Percentiles rank a stretch among this genome's conserved stretches.
Conservation (phyloP, 2,113 vertebrate species). For the Podiceps cristatus region DNA sequence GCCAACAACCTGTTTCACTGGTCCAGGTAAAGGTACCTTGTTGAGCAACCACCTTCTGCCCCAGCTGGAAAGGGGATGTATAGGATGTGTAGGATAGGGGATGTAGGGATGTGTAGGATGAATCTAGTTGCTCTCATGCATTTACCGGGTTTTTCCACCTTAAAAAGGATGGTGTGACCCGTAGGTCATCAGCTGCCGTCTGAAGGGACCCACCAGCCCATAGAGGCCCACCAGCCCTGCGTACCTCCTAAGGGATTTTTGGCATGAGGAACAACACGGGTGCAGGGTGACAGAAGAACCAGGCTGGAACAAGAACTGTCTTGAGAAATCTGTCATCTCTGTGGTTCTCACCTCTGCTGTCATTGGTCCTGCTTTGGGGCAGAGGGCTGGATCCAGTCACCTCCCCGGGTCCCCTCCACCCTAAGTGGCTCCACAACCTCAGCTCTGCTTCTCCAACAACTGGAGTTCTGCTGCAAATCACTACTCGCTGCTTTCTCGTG, state of each 20-base stretch:
- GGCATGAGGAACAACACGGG: not conserved
- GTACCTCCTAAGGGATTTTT: not conserved
- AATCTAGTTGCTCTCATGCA: not conserved
- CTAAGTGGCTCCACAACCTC: fast-evolving
- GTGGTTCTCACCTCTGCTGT: not conserved
- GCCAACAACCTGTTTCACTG: not conserved
- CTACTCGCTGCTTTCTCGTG: not conserved
- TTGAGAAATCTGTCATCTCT: not conserved
- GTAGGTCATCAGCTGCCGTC: not conserved
- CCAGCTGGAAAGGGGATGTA: not conserved
- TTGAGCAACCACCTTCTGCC: not conserved
- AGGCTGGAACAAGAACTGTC: not conserved
- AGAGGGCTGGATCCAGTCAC: not conserved
- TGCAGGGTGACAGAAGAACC: not conserved
- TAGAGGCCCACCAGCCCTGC: not conserved
- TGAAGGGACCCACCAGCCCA: not conserved
- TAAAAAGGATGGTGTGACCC: not conserved
- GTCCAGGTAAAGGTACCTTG: not conserved
- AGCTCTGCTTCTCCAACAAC: not conserved
- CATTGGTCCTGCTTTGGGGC: not conserved
- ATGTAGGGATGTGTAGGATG: not conserved
- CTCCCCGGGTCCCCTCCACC: not conserved
- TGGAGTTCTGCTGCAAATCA: not conserved
- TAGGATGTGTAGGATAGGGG: not conserved
- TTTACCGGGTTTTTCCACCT: not conserved